Percentiles rank a stretch among this genome's conserved stretches.
Conservation (phyloP, 2,797 vertebrate species). For the Intellagama lesueurii region DNA sequence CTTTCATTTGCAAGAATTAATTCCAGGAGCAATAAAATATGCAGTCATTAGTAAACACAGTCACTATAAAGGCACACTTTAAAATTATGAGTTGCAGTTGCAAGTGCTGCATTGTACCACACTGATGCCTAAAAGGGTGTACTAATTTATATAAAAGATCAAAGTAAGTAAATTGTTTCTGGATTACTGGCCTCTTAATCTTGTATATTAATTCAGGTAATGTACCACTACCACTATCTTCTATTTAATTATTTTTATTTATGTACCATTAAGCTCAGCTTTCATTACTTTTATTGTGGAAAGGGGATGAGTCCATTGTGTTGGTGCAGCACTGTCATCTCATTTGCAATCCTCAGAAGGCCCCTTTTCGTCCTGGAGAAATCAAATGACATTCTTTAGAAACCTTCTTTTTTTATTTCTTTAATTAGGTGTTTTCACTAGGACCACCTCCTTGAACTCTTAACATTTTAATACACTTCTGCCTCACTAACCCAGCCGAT, state of each 20-base stretch:
- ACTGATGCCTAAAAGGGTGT: constrained; percentile 33
- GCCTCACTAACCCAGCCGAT: constrained; percentile 67
- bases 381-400: constrained; percentile 67
- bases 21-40: constrained; percentile 7
- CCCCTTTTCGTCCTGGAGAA: constrained; percentile 56
- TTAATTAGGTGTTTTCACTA: constrained; percentile 77
- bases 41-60: constrained; percentile 13
- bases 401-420: constrained; percentile 71
- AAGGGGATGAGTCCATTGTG: constrained; percentile 51
- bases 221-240: constrained; percentile 62
- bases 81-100: constrained; percentile 54
- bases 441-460: constrained; percentile 74
- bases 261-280: constrained; percentile 75
- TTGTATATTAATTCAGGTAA: constrained; percentile 76
- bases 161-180: constrained; percentile 71
- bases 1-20: background rate
- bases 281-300: constrained; percentile 63
- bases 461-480: constrained; percentile 72
- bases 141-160: constrained; percentile 64
- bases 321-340: constrained; percentile 57
- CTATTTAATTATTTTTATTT: constrained; percentile 79
- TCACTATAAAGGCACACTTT: constrained; percentile 32
- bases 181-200: constrained; percentile 73
- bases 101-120: constrained; percentile 17
- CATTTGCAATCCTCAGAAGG: constrained; percentile 68